These are phyloP conservation scores for Meloidogyne hapla DNA, from an alignment of 1,140 invertebrate species.

Conservation along the genomic window DNA sequence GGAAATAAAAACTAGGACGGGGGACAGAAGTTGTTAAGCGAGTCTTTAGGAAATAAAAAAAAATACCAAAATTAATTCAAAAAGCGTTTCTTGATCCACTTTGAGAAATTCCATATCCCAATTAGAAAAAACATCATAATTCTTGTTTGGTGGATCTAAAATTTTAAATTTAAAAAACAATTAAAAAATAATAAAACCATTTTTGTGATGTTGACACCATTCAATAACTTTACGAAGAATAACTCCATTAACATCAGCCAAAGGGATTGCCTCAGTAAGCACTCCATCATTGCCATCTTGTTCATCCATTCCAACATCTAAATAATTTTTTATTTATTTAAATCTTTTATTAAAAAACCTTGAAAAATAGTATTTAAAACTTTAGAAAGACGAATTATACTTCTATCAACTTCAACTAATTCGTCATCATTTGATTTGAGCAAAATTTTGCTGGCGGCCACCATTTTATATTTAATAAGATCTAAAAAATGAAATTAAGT, in stretches of 20 bases:
- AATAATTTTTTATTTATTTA: not conserved
- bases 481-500: too few species aligned
- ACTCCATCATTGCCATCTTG: slow-evolving; percentile 69
- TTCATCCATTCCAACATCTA: slow-evolving; percentile 81
- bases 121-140: slow-evolving; percentile 78
- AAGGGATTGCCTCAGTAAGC: slow-evolving; percentile 85
- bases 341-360: slow-evolving; percentile 71
- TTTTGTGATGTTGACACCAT: slow-evolving; percentile 68
- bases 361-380: slow-evolving; percentile 99
- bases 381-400: slow-evolving; percentile 88
- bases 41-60: slow-evolving; percentile 17
- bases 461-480: not conserved
- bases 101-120: slow-evolving; percentile 99
- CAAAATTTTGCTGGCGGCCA: slow-evolving; percentile 33
- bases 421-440: slow-evolving; percentile 75
- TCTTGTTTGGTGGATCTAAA: slow-evolving; percentile 10
- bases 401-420: slow-evolving; percentile 92
- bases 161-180: not conserved
- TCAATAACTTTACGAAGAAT: slow-evolving; percentile 81
- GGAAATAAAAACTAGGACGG: too few species aligned
- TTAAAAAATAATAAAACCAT: slow-evolving; percentile 71
- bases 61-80: slow-evolving; percentile 79
- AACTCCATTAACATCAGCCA: slow-evolving; percentile 96
- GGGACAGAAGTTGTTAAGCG: too few species aligned
- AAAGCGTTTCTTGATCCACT: slow-evolving; percentile 89